A percentile compares a stretch with the other conserved stretches of the same genome.
Evolutionary conservation across 2,888 invertebrate species (phyloP).

Genomic region (Cosmia trapezina): DNA sequence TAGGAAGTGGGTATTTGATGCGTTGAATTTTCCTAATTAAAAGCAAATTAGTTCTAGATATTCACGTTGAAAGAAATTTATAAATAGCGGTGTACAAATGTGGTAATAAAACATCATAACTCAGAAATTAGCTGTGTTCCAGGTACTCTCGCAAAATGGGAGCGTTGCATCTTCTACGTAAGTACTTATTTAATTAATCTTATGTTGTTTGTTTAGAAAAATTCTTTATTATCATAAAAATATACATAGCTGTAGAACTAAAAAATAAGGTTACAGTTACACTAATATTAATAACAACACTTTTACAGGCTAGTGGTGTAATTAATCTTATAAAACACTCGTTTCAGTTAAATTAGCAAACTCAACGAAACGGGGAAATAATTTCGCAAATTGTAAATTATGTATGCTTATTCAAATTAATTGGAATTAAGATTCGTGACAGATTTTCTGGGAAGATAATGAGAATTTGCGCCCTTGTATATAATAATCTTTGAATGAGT

Average conservation of each 20-base stretch:
- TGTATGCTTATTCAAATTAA: conserved; percentile 32
- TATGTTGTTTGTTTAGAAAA: too few species aligned
- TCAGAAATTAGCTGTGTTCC: not conserved
- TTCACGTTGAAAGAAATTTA: not conserved
- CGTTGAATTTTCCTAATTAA: not conserved
- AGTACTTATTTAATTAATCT: conserved; percentile 11
- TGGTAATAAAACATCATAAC: not conserved
- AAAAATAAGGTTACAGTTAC: too few species aligned
- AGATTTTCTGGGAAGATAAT: conserved; percentile 5
- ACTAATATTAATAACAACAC: too few species aligned
- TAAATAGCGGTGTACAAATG: not conserved
- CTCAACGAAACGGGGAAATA: not conserved
- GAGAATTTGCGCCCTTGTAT: not conserved
- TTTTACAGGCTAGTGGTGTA: too few species aligned
- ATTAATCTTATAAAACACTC: conserved; percentile 18
- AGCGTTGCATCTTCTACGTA: not conserved
- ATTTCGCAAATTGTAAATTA: conserved; percentile 8
- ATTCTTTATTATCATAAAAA: too few species aligned
- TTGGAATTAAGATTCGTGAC: conserved; percentile 5
- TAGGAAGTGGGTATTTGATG: not conserved
- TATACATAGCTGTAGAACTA: too few species aligned
- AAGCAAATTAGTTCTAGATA: not conserved
- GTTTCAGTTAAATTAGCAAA: conserved; percentile 7
- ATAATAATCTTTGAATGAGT: conserved; percentile 14
- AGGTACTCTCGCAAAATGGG: not conserved